Base-by-base conservation (phyloP, 2,888 invertebrate genomes). In the Tipula vernalis region DNA sequence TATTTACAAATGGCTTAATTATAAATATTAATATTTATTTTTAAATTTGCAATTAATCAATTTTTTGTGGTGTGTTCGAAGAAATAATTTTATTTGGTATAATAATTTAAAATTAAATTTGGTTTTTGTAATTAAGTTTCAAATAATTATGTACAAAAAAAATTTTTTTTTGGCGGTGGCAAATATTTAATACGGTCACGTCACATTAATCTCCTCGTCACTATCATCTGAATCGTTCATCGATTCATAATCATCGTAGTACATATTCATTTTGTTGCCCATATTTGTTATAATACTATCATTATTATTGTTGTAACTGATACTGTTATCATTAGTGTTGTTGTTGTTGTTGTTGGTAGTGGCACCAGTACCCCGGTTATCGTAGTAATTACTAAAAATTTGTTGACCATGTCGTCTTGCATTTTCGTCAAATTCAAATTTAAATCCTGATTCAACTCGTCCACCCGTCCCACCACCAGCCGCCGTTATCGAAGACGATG, bases 161-260 rank as follows among this genome's bases (percentile, higher is more conserved):
- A 15, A 15, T 15, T 57, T 15, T 71, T 10, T 28, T 28, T 44
- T 28, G 10, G 71, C 39, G 2, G 71, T 28, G 71, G 71, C 6
- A 28, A 10, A 44, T 12, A 28, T 83, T 86, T 89, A 89, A 89
- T 88, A 90, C 91, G 91, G 96, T 96, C 96, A 96, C 93, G 96
- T 97, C 91, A 97, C 96, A 91, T 96, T 96, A 88, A 97, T 97
- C 91, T 97, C 96, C 89, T 96, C 96, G 89, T 96, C 95, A 87
- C 94, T 95, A 87, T 96, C 96, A 84, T 93, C 93, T 39, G 92
- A 91, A 87, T 94, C 94, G 71, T 71, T 71, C 71, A 71, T 71
- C 42, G 85, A 85, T 51, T 91, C 91, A 85, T 88, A 89, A 87
- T 91, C 91, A 88, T 92, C 91, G 87, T 91, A 91, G 88, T 91